Conservation (phyloP, 2,113 vertebrate genomes). For the Campylomormyrus numenius region DNA sequence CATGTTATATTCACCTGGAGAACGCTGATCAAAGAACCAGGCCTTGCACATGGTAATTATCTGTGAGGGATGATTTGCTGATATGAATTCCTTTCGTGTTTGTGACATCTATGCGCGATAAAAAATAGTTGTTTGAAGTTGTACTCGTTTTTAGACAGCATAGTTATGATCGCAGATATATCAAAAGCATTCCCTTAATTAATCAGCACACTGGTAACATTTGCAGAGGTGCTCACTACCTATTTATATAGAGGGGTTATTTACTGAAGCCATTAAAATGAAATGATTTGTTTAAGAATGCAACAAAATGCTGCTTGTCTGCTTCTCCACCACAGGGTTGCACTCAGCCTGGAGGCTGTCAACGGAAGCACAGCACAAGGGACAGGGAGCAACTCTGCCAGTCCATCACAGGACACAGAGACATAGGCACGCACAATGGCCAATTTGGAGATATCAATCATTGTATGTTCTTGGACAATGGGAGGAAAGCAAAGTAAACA, state of each 20-base stretch:
- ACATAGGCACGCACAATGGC: background rate
- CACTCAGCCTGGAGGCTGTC: background rate
- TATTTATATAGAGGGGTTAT: background rate
- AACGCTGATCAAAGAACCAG: background rate
- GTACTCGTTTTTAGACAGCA: background rate
- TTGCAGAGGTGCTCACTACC: background rate
- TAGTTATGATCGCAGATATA: background rate
- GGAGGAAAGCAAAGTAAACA: background rate
- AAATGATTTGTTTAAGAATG: background rate
- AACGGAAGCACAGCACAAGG: background rate
- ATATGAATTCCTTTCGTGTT: background rate
- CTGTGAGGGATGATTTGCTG: background rate
- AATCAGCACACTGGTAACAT: background rate
- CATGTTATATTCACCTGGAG: background rate
- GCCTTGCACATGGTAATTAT: background rate
- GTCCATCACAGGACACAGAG: background rate
- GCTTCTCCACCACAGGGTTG: background rate
- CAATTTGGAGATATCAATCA: background rate
- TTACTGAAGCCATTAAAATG: background rate
- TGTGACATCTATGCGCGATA: background rate
- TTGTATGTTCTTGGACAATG: background rate
- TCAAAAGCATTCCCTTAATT: background rate
- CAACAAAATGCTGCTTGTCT: background rate
- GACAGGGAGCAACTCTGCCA: background rate
- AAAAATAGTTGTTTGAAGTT: background rate